These are phyloP conservation scores for Galerucella nymphaeae DNA, from an alignment of 2,888 invertebrate genomes.

Conservation along the genomic window DNA sequence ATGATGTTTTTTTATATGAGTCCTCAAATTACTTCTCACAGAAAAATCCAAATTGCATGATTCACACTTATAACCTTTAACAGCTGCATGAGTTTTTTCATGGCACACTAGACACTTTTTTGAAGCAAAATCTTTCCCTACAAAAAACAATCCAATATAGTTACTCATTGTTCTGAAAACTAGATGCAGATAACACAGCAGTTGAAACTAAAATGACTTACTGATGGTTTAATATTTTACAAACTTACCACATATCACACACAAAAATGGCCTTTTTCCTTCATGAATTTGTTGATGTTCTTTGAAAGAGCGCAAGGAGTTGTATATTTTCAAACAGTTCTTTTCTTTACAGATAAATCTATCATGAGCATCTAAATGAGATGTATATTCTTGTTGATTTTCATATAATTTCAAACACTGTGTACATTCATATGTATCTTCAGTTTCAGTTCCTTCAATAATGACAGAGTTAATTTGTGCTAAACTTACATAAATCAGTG, in stretches of 20 bases:
- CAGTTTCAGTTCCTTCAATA: slow-evolving; percentile 6
- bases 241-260: slow-evolving; percentile 56
- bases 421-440: slow-evolving; percentile 24
- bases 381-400: slow-evolving; percentile 21
- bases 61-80: slow-evolving; percentile 53
- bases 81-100: slow-evolving; percentile 55
- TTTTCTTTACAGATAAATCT: slow-evolving; percentile 43
- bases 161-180: slow-evolving; percentile 10
- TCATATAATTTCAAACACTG: slow-evolving; percentile 42
- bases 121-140: slow-evolving; percentile 57
- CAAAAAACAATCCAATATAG: slow-evolving; percentile 23
- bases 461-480: not conserved
- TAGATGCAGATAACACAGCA: not conserved
- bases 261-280: slow-evolving; percentile 53
- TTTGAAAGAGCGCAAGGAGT: slow-evolving; percentile 49
- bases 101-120: slow-evolving; percentile 56
- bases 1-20: slow-evolving; percentile 56
- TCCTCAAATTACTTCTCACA: slow-evolving; percentile 54
- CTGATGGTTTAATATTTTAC: too few relatives aligned
- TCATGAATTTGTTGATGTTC: slow-evolving; percentile 53
- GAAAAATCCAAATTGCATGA: slow-evolving; percentile 55
- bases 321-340: slow-evolving; percentile 51
- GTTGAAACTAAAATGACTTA: too few relatives aligned
- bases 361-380: slow-evolving; percentile 42
- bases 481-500: not conserved